Evolutionary conservation across 2,113 vertebrate genomes (phyloP).

Genomic region (Otocyon megalotis): DNA sequence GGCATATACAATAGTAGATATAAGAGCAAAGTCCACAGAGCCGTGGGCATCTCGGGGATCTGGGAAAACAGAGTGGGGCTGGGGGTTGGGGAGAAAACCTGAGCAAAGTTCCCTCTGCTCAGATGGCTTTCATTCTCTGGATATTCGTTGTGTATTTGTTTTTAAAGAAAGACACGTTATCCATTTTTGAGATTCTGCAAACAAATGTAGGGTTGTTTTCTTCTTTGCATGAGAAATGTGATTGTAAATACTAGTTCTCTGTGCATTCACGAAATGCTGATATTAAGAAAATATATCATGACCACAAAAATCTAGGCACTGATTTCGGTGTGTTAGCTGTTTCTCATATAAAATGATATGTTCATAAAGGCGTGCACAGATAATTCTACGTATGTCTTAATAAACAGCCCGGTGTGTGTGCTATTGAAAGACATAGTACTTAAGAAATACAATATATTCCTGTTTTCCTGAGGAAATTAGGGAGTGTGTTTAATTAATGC

Average conservation of each 20-base stretch:
- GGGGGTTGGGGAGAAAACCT: not conserved
- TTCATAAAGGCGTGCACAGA: conserved; percentile 6
- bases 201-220: conserved; percentile 9
- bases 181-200: conserved; percentile 35
- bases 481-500: conserved; percentile 85
- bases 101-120: not conserved
- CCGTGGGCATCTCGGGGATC: not conserved
- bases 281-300: not conserved
- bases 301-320: conserved; percentile 14
- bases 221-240: conserved; percentile 39
- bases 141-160: conserved; percentile 12
- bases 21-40: not conserved
- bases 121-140: not conserved
- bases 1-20: not conserved
- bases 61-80: not conserved
- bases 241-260: conserved; percentile 35
- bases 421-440: conserved; percentile 73
- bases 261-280: conserved; percentile 5
- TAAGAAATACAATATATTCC: conserved; percentile 67
- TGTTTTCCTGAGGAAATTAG: conserved; percentile 83
- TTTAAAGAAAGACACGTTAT: conserved; percentile 18
- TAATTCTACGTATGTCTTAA: conserved; percentile 9
- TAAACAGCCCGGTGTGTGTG: conserved; percentile 67
- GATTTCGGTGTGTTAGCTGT: conserved; percentile 39
- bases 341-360: conserved; percentile 22